phyloP scores from a whole-genome alignment of 2,797 vertebrate species.

The Scarus forsteni region DNA sequence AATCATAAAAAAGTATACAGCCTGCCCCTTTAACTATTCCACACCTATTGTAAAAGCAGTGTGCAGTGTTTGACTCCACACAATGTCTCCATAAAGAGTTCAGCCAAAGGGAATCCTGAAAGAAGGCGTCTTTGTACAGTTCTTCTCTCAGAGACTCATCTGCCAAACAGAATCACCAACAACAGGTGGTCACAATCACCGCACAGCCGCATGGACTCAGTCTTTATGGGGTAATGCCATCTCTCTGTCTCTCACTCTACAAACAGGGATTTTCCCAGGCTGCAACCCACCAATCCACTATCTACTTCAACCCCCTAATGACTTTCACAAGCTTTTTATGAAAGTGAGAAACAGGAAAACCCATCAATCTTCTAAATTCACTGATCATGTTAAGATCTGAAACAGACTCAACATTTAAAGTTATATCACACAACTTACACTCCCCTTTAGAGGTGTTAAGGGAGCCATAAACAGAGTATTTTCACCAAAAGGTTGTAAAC shows the following conservation, averaged over 20 bases:
- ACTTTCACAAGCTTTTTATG: not conserved
- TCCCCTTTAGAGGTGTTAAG: too few species aligned
- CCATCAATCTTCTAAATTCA: not conserved
- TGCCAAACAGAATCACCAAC: not conserved
- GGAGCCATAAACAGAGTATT: too few species aligned
- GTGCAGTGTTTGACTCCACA: not conserved
- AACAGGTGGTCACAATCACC: slow-evolving; percentile 33
- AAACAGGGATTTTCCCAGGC: not conserved
- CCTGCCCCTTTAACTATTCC: not conserved
- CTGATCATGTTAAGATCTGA: not conserved
- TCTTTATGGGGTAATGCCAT: not conserved
- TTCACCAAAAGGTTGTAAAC: too few species aligned
- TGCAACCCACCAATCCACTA: not conserved
- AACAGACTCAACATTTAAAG: too few species aligned
- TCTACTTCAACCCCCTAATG: not conserved
- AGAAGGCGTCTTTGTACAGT: not conserved
- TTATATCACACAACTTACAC: too few species aligned
- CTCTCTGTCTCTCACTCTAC: not conserved
- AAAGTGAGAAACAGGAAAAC: not conserved
- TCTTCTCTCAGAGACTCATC: too few species aligned
- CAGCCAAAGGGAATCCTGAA: not conserved
- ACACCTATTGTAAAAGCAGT: not conserved
- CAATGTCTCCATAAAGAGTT: not conserved
- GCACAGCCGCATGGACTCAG: not conserved
- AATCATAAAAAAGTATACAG: too few species aligned